phyloP scores from a whole-genome alignment of 2,797 vertebrate genomes.

The Phoeniculus purpureus region DNA sequence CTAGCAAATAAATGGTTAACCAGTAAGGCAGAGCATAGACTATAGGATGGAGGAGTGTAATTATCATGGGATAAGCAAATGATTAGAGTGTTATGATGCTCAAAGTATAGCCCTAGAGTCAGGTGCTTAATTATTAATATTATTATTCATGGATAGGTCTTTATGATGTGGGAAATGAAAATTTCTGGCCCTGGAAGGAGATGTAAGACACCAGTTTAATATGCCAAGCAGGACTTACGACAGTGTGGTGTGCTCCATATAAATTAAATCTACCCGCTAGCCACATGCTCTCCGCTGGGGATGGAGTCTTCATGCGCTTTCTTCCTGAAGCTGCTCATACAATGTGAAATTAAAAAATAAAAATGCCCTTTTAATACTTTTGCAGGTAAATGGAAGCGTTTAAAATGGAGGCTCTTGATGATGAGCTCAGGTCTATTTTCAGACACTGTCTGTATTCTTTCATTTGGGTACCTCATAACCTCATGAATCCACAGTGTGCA shows the following conservation, averaged over 20 bases:
- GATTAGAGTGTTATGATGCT: constrained; percentile 71
- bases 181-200: constrained; percentile 62
- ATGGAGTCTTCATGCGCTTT: constrained; percentile 14
- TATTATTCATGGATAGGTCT: constrained; percentile 71
- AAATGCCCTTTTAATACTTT: not conserved
- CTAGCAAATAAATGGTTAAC: constrained; percentile 64
- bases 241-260: constrained; percentile 4
- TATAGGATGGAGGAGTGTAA: constrained; percentile 52
- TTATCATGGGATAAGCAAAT: constrained; percentile 70
- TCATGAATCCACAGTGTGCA: rapidly evolving
- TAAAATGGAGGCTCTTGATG: not conserved
- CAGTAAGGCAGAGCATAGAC: constrained; percentile 22
- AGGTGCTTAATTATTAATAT: constrained; percentile 71
- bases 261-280: constrained; percentile 67
- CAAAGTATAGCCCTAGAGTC: constrained; percentile 65
- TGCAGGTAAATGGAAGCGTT: constrained; percentile 11
- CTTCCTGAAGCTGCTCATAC: constrained; percentile 22
- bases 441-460: not conserved
- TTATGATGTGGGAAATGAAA: constrained; percentile 68
- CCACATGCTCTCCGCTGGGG: constrained; percentile 46
- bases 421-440: not conserved
- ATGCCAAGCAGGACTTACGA: constrained; percentile 46
- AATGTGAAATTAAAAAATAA: not conserved
- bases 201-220: constrained; percentile 63
- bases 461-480: not conserved